phyloP scores from a whole-genome alignment of 1,140 invertebrate genomes.

The Ceratosolen fusciceps region DNA sequence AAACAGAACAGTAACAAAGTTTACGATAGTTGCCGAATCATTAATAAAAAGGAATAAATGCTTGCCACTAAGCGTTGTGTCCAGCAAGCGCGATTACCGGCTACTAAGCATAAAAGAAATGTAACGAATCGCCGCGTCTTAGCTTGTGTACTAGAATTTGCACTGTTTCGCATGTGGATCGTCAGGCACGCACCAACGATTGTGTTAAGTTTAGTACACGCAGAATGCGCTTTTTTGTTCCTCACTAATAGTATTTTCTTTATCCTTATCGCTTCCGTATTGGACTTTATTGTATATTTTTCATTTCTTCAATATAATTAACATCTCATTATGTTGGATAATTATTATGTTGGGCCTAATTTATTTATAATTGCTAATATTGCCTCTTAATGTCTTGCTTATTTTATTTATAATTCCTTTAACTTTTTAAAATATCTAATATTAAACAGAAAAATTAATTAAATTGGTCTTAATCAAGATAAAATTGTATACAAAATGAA shows the following conservation, averaged over 20 bases:
- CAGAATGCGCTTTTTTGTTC: slow-evolving; percentile 52
- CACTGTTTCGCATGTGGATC: slow-evolving; percentile 73
- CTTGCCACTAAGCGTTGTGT: neutral
- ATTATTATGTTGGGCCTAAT: neutral
- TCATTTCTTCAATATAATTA: slow-evolving; percentile 6
- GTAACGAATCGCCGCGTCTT: neutral
- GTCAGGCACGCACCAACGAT: slow-evolving; percentile 67
- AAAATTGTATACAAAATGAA: no score
- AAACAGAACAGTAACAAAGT: neutral
- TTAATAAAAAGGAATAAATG: neutral
- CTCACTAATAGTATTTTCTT: neutral
- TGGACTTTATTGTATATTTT: neutral
- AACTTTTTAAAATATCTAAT: no score
- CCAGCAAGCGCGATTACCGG: slow-evolving; percentile 28
- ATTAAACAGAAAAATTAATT: no score
- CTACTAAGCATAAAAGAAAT: slow-evolving; percentile 8
- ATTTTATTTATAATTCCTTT: no score
- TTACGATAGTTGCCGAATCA: neutral
- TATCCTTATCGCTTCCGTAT: slow-evolving; percentile 1
- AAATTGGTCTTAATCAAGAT: no score
- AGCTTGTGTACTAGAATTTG: slow-evolving; percentile 56
- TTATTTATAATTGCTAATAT: neutral
- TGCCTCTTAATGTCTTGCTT: neutral
- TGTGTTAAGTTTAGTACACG: slow-evolving; percentile 63
- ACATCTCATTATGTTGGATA: slow-evolving; percentile 5